Evolutionary conservation across 1,140 invertebrate genomes (phyloP).

Genomic region (Drosophila lowei): DNA sequence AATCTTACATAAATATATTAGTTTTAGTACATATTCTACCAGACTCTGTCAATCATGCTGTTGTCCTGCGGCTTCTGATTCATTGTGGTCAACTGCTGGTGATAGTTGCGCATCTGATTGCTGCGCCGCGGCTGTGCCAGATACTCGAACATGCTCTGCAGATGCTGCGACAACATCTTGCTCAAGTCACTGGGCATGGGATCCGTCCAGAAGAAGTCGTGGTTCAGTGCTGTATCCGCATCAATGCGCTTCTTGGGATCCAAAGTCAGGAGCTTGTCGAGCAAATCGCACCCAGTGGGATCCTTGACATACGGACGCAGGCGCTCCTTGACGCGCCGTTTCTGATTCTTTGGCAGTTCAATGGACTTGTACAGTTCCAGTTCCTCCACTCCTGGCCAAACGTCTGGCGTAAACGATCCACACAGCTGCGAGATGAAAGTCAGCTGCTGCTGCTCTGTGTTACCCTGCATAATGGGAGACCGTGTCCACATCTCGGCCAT

Average conservation of each 20-base stretch:
- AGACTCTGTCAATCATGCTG: conserved; percentile 82
- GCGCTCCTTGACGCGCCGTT: conserved; percentile 95
- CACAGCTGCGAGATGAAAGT: conserved; percentile 97
- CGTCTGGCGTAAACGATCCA: conserved; percentile 96
- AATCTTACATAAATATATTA: conserved; percentile 30
- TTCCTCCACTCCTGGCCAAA: conserved; percentile 97
- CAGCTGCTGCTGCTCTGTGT: conserved; percentile 97
- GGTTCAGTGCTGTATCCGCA: conserved; percentile 96
- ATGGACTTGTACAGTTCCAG: conserved; percentile 96
- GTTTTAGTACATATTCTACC: conserved; percentile 52
- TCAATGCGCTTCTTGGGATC: conserved; percentile 96
- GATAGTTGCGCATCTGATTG: conserved; percentile 89
- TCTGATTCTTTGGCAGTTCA: conserved; percentile 95
- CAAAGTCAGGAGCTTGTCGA: conserved; percentile 96
- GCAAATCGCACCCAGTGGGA: conserved; percentile 94
- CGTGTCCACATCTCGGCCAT: conserved; percentile 99
- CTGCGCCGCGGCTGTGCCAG: conserved; percentile 91
- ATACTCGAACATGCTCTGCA: conserved; percentile 98
- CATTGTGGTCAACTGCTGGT: conserved; percentile 84
- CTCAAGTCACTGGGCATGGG: conserved; percentile 96
- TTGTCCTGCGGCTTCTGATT: conserved; percentile 82
- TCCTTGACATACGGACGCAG: conserved; percentile 97
- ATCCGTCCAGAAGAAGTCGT: conserved; percentile 99
- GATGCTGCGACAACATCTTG: conserved; percentile 96
- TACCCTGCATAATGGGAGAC: conserved; percentile 94